Conservation (phyloP, 2,888 invertebrate species). For the Agrotis clavis region DNA sequence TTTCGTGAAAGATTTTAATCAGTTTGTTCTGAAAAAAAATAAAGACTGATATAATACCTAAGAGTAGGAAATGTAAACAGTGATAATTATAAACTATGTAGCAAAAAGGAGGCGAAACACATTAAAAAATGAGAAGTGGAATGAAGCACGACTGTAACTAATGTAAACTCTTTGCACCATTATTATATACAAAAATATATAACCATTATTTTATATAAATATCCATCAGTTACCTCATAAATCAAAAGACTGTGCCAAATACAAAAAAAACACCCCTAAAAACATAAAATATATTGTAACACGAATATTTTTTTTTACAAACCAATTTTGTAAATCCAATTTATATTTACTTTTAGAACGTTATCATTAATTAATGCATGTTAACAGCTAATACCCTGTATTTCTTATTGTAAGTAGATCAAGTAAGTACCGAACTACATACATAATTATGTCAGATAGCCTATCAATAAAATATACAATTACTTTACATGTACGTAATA, state of each 20-base stretch:
- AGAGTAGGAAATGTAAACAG: conserved; percentile 1
- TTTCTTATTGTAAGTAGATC: conserved; percentile 25
- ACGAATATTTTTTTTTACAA: neutral
- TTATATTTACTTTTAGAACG: conserved; percentile 14
- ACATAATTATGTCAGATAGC: conserved; percentile 22
- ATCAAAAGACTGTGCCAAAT: neutral
- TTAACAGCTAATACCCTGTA: conserved; percentile 44
- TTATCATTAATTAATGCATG: conserved; percentile 41
- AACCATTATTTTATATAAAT: neutral
- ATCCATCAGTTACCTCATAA: neutral
- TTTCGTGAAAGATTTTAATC: conserved; percentile 41
- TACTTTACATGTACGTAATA: conserved; percentile 8
- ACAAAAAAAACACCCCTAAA: neutral
- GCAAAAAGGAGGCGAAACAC: neutral
- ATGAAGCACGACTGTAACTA: no score
- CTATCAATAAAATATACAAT: conserved; percentile 23
- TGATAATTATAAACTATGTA: neutral
- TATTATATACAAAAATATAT: no score
- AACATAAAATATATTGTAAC: neutral
- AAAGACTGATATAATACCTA: neutral
- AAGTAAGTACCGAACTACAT: neutral
- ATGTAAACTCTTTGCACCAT: no score
- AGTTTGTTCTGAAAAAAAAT: conserved; percentile 29
- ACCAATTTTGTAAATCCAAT: neutral
- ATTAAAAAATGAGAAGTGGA: neutral